Conservation (phyloP, 2,888 invertebrate genomes). For the Apantesis nais region DNA sequence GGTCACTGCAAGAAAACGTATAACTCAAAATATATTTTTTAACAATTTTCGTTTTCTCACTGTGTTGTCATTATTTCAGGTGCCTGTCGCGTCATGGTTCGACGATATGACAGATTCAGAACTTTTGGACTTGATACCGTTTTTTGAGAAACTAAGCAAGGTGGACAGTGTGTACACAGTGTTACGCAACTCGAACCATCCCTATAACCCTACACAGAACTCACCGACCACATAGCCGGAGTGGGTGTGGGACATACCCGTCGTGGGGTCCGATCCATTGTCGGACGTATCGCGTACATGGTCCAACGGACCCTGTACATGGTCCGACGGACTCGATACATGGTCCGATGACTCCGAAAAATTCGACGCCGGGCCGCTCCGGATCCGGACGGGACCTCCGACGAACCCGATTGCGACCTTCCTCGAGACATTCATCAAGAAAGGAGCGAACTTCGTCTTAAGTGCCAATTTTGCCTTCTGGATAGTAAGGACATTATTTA, state of each 20-base stretch:
- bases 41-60: neutral
- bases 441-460: conserved; percentile 78
- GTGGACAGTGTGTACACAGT: conserved; percentile 98
- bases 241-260: conserved; percentile 22
- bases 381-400: conserved; percentile 34
- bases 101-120: conserved; percentile 99
- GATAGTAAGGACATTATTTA: conserved; percentile 84
- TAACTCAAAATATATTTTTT: neutral
- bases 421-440: conserved; percentile 63
- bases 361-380: conserved; percentile 20
- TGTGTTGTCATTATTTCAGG: conserved; percentile 84
- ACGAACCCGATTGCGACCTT: conserved; percentile 47
- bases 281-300: neutral
- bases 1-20: neutral
- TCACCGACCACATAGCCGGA: conserved; percentile 75
- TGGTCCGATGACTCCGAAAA: neutral
- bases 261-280: conserved; percentile 20
- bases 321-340: conserved; percentile 4
- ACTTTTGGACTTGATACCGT: conserved; percentile 97
- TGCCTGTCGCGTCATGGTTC: conserved; percentile 99
- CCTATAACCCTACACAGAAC: conserved; percentile 87
- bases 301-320: conserved; percentile 18
- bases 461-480: conserved; percentile 87
- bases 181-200: conserved; percentile 96
- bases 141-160: conserved; percentile 98